Evolutionary conservation across 2,888 invertebrate genomes (phyloP), one percentile per base, ranked within the genome.

Genomic region (Pantelozetes paolii): DNA sequence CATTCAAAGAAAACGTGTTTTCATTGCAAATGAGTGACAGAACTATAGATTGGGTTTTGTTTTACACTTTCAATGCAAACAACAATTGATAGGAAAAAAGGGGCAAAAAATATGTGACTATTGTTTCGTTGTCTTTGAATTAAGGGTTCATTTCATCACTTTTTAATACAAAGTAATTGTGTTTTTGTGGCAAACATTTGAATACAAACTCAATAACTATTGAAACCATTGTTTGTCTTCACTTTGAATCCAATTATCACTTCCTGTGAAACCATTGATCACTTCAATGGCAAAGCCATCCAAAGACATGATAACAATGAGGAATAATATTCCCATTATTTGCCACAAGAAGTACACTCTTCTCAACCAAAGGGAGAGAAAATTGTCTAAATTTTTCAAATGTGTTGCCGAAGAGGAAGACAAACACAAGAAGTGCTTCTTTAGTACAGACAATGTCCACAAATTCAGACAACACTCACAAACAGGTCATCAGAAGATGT

Each of bases 331-430:
- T 13, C 64, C 64, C 13, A 36, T 64, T 20, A n/a, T 64, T 40
- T 8, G 23, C n/a, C 30, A 64, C 20, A 36, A 64, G 11, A 11
- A 8, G 1, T 20, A 20, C 2, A 40, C 36, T 13, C 11, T 64
- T 6, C 45, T 69, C 45, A 13, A n/a, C 28, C 23, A 69, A 69
- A 3, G 0, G n/a, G 69, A 69, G 42, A 2, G 28, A 40, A 20
- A 69, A 13, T 69, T 45, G 6, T 20, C 69, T 9, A 69, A 69
- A 13, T 69, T 69, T 69, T 69, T 26, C 69, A 69, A 69, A 45
- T 69, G 69, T 13, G 42, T 42, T 45, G 1, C 26, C 1, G 15
- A 69, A 15, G 69, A 69, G n/a, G n/a, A n/a, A n/a, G n/a, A n/a
- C n/a, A n/a, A n/a, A n/a, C n/a, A n/a, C 3, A 45, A 45, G 20